A percentile compares a stretch with the other conserved stretches of the same genome.
Conservation (phyloP, 2,113 vertebrate genomes). For the Morone chrysops region DNA sequence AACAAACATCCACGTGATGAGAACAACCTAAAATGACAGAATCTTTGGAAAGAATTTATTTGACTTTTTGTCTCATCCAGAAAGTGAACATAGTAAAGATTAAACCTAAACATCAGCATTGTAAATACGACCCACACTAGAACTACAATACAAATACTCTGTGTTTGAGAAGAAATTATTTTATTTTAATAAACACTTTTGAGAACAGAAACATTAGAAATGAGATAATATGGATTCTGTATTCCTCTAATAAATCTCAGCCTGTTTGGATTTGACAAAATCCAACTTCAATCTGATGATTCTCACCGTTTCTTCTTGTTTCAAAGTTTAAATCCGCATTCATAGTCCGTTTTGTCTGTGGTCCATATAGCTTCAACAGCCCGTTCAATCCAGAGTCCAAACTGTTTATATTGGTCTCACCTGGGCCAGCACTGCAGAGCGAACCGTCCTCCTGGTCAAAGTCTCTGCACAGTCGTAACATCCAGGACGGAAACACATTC, state of each 20-base stretch:
- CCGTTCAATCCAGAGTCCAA: not conserved
- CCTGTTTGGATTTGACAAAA: not conserved
- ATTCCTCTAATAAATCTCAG: not conserved
- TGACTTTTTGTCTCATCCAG: too few relatives aligned
- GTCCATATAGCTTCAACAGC: not conserved
- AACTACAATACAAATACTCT: not conserved
- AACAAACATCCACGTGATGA: too few relatives aligned
- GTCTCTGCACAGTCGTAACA: not conserved
- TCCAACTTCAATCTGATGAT: slow-evolving; percentile 2
- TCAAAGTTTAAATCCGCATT: not conserved
- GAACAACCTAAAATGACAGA: too few relatives aligned
- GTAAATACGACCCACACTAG: not conserved
- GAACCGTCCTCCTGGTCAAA: not conserved
- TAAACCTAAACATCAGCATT: not conserved
- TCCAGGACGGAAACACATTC: not conserved
- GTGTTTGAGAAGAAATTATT: not conserved
- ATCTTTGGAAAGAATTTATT: too few relatives aligned
- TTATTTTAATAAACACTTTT: slow-evolving; percentile 36
- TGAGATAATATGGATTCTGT: not conserved
- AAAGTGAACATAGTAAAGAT: not conserved
- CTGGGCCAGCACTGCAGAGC: not conserved
- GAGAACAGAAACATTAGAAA: slow-evolving; percentile 2
- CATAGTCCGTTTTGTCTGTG: not conserved
- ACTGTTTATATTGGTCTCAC: not conserved
- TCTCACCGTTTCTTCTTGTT: not conserved